A percentile compares a stretch with the other conserved stretches of the same genome.
Conservation (phyloP, 2,113 vertebrate species). For the Vidua chalybeata region DNA sequence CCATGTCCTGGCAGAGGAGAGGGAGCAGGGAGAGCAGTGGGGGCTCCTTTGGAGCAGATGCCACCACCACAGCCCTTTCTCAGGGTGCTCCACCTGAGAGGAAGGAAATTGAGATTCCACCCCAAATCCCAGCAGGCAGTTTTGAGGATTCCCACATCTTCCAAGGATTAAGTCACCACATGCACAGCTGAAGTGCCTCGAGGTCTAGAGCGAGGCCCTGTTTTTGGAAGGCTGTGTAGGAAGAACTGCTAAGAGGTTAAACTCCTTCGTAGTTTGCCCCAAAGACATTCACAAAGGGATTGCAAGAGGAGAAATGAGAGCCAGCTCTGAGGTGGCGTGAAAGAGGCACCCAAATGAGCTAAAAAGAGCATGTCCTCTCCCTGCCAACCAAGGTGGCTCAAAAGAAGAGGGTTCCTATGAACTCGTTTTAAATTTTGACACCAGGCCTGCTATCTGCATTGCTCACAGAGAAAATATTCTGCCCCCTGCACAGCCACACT, state of each 20-base stretch:
- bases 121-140: conserved; percentile 48
- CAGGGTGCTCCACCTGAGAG: conserved; percentile 21
- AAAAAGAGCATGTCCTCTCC: background rate
- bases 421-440: background rate
- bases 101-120: conserved; percentile 65
- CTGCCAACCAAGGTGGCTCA: background rate
- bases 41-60: background rate
- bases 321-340: background rate
- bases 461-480: background rate
- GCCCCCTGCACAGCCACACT: background rate
- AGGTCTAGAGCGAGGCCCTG: background rate
- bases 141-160: conserved; percentile 51
- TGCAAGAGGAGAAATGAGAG: background rate
- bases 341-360: background rate
- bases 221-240: background rate
- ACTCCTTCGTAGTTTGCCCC: conserved; percentile 3
- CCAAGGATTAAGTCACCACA: conserved; percentile 42
- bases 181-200: background rate
- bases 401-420: background rate
- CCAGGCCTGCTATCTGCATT: background rate
- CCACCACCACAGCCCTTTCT: background rate
- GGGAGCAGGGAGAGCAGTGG: background rate
- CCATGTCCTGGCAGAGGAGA: background rate
- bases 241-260: background rate
- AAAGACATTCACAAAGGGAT: background rate